Evolutionary conservation across 2,888 invertebrate species (phyloP), one percentile per base, ranked within the genome.

Genomic region (Dynastes hyllus): DNA sequence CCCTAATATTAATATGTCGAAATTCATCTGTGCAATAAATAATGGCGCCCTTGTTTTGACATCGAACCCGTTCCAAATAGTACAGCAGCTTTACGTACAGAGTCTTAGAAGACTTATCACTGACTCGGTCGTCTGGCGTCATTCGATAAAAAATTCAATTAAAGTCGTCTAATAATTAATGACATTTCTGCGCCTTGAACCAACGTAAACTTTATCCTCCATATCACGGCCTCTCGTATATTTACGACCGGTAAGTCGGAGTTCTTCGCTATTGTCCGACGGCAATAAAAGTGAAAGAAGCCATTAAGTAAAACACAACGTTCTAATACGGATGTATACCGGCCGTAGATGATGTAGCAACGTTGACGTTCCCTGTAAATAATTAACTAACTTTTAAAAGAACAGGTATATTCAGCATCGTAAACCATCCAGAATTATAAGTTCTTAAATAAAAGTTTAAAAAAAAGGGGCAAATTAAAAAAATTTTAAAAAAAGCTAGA

Each of bases 141-240:
- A 55, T 61, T 75, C 61, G 73, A 75, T 75, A 63, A 75, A 75
- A 75, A 75, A 75, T 75, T 75, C 73, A 75, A 75, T 75, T 75
- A 75, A 75, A 61, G 73, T 75, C 61, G 22, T 45, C 73, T 75
- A 61, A 75, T 75, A 75, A 75, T 75, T 75, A 75, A 75, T 61
- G 73, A 61, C 73, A 61, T 61, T 61, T 61, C 61, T 75, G 61
- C n/a, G 61, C 45, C 73, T 61, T 50, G 61, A 81, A 51, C 69
- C 51, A 55, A 55, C 55, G 55, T 69, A 69, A 69, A 69, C 51
- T 69, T 69, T 69, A 69, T 50, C 69, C 69, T 27, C 51, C 5
- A 45, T 50, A 45, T 67, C 67, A 50, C 67, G 22, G 51, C 5
- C 51, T 27, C 40, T 51, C 32, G 50, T 67, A 37, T 67, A 55